Percentiles rank a stretch among this genome's conserved stretches.
These are phyloP conservation scores for Irena cyanogastra DNA, from an alignment of 2,113 vertebrate genomes.

Conservation along the genomic window DNA sequence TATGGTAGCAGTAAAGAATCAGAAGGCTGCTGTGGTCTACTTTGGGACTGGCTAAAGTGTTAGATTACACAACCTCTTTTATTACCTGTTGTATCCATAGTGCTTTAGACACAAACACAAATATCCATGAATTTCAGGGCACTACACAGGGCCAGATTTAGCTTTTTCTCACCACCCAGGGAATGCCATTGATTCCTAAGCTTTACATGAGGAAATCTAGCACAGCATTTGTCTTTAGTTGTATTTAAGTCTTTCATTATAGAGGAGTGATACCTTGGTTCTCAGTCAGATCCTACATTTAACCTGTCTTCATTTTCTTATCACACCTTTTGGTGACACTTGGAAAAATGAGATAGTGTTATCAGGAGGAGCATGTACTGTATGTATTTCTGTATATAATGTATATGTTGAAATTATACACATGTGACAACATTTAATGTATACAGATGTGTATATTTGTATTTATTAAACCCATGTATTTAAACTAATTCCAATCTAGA, in stretches of 20 bases:
- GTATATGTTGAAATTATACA: constrained; percentile 69
- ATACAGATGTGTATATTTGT: constrained; percentile 73
- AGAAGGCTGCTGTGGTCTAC: constrained; percentile 28
- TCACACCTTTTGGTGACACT: constrained; percentile 47
- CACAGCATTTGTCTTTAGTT: neutral
- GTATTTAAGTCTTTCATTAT: neutral
- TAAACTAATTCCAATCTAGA: constrained; percentile 57
- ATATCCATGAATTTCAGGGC: neutral
- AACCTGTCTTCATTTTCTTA: neutral
- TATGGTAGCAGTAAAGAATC: neutral
- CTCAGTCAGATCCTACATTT: neutral
- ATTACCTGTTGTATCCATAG: neutral
- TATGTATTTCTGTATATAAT: constrained; percentile 72
- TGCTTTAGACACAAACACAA: neutral
- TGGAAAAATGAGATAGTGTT: constrained; percentile 52
- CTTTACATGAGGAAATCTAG: neutral
- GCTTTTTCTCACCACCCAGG: neutral
- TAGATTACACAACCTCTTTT: constrained; percentile 24
- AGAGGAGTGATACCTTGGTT: neutral
- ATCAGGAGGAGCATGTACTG: constrained; percentile 64
- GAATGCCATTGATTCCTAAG: neutral
- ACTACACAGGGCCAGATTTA: neutral
- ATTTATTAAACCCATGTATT: constrained; percentile 70
- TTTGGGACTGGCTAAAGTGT: constrained; percentile 33
- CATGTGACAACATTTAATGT: constrained; percentile 66